A percentile compares a stretch with the other conserved stretches of the same genome.
Evolutionary conservation across 2,113 vertebrate species (phyloP).

Genomic region (Anser cygnoides): DNA sequence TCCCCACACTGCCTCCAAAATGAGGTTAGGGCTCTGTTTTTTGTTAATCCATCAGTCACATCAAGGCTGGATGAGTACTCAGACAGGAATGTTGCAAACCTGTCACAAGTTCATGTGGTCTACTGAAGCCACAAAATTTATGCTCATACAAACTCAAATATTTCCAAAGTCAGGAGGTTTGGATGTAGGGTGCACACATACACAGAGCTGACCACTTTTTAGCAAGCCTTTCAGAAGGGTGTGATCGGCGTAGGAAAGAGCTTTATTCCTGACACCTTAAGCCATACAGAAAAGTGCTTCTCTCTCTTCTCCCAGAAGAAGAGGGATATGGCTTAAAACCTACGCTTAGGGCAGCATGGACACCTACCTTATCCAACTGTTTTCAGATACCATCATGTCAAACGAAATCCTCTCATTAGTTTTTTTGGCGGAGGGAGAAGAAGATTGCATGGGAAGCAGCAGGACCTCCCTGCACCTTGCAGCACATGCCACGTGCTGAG

Average conservation of each 20-base stretch:
- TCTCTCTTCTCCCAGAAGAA: not conserved
- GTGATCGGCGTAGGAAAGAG: not conserved
- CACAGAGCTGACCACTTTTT: not conserved
- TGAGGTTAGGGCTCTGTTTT: rapidly evolving
- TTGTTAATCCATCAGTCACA: not conserved
- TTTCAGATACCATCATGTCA: not conserved
- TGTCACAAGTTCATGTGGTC: rapidly evolving
- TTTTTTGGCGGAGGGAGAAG: not conserved
- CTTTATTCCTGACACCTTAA: not conserved
- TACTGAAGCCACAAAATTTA: not conserved
- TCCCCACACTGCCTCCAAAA: not conserved
- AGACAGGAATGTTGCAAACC: not conserved
- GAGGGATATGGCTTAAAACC: not conserved
- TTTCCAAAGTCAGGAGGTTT: not conserved
- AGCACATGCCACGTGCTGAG: not conserved
- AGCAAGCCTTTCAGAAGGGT: not conserved
- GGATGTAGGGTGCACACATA: rapidly evolving
- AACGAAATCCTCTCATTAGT: not conserved
- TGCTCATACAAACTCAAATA: not conserved
- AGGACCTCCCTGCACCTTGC: not conserved
- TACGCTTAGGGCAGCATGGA: not conserved
- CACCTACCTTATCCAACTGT: not conserved
- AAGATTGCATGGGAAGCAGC: not conserved
- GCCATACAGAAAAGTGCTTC: not conserved
- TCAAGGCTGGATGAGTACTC: not conserved